Percentiles rank a stretch among this genome's conserved stretches.
phyloP scores from a whole-genome alignment of 2,888 invertebrate species.

The Melieria crassipennis region DNA sequence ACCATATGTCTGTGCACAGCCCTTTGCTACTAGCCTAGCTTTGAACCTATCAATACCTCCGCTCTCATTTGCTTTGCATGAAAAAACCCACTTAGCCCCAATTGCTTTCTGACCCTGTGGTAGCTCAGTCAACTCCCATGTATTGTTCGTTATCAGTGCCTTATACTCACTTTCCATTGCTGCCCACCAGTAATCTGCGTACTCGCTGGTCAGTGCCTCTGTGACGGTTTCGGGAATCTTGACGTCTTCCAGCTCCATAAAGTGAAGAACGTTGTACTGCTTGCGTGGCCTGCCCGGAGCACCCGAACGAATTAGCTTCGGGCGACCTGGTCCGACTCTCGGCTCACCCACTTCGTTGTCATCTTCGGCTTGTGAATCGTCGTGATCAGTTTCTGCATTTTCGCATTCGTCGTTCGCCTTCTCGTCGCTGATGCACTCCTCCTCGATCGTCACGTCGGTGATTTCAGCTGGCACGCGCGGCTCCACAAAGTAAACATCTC shows the following conservation, averaged over 20 bases:
- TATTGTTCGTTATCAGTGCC: slow-evolving; percentile 29
- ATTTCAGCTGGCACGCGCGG: background rate
- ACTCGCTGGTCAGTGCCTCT: slow-evolving; percentile 35
- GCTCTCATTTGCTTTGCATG: slow-evolving; percentile 17
- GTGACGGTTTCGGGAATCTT: slow-evolving; percentile 33
- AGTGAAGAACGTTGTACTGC: slow-evolving; percentile 29
- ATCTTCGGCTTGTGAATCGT: background rate
- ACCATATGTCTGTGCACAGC: slow-evolving; percentile 6
- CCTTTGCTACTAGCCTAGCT: slow-evolving; percentile 25
- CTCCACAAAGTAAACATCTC: slow-evolving; percentile 24
- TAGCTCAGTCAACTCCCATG: slow-evolving; percentile 33
- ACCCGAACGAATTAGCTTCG: slow-evolving; percentile 27
- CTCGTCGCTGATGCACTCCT: background rate
- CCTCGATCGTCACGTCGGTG: background rate
- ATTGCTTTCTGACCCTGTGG: slow-evolving; percentile 11
- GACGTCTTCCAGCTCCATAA: slow-evolving; percentile 15
- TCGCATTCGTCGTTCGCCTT: background rate
- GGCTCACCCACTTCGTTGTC: background rate
- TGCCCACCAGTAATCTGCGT: slow-evolving; percentile 28
- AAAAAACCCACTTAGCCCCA: slow-evolving; percentile 22
- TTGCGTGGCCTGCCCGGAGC: slow-evolving; percentile 37
- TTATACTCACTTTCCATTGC: slow-evolving; percentile 41
- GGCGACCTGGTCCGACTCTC: slow-evolving; percentile 27
- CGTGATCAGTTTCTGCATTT: background rate
- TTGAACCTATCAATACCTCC: slow-evolving; percentile 33